Evolutionary conservation across 2,113 vertebrate genomes (phyloP).

Genomic region (Hipposideros armiger): DNA sequence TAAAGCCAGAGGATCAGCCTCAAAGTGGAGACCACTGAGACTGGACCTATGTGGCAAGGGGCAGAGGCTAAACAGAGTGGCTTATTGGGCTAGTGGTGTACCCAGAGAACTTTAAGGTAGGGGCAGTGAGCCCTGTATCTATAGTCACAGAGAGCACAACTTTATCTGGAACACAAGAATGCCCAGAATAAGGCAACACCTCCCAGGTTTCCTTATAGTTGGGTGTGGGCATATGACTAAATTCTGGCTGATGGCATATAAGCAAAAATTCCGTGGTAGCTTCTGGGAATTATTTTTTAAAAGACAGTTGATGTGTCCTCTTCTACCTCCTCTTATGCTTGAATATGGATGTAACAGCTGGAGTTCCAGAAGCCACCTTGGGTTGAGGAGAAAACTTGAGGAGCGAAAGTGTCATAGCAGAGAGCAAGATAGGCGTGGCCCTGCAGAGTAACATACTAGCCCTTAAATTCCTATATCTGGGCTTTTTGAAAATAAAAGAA

Average conservation of each 20-base stretch:
- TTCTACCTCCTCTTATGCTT: not conserved
- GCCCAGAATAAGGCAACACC: not conserved
- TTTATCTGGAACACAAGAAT: not conserved
- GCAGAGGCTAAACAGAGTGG: not conserved
- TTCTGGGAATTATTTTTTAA: not conserved
- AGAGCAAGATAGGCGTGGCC: not conserved
- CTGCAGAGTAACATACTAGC: not conserved
- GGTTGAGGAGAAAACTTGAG: not conserved
- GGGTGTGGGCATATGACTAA: not conserved
- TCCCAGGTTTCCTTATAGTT: not conserved
- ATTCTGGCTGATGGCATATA: not conserved
- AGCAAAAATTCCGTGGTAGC: not conserved
- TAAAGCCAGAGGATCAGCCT: not conserved
- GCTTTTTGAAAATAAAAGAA: not conserved
- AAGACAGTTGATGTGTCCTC: not conserved
- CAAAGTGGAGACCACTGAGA: too few species aligned
- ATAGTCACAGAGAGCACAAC: not conserved
- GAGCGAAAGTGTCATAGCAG: not conserved
- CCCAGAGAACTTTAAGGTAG: not conserved
- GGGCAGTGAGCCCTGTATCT: not conserved
- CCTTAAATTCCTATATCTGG: not conserved
- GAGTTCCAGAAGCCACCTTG: not conserved
- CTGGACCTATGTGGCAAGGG: not conserved
- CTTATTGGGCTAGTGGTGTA: not conserved
- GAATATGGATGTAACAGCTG: not conserved